Evolutionary conservation across 2,113 vertebrate species (phyloP), one percentile per base, ranked within the genome.

Genomic region (Sebastes fasciatus): DNA sequence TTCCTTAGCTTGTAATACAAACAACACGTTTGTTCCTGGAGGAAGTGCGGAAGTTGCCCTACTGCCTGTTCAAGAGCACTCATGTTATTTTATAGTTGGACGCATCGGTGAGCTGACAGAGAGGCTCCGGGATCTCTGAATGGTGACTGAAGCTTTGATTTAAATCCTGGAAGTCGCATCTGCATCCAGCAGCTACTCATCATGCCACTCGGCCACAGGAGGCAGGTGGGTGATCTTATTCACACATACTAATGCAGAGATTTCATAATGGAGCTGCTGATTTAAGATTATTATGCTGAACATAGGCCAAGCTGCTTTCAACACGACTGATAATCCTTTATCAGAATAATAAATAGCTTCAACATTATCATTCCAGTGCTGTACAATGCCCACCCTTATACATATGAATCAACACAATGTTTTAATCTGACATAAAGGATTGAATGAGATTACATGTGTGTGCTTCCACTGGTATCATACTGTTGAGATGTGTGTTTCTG

Each of bases 161-260:
- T 19, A 4, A 3, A 62, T 68, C 71, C 34, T 26, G 70, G 40
- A 78, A 69, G 42, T 72, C 69, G 43, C 72, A 64, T 80, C 86
- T 77, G 67, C 43, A 61, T 68, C 68, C 46, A 77, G 23, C 45
- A 7, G 66, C 9, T 14, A 3, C 57, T 71, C 84, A 84, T 68
- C 83, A 94, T 94, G 94, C 46, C 67, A 34, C 34, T 34, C 0
- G 21, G 4, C 14, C 91, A 95, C 88, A 94, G 51, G 90, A 94
- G 94, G 54, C 93, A 95, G 94, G 95, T 95, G 85, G 55, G 89
- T 62, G 16, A 83, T 72, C 48, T n/a, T 57, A 11, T 19, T 40
- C 52, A 42, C 64, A 55, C 14, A 43, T 19, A 23, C 11, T 43
- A 66, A 85, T 57, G 43, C 62, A 54, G 2, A 52, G 9, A 13